Evolutionary conservation across 2,797 vertebrate species (phyloP).

Genomic region (Masticophis lateralis): DNA sequence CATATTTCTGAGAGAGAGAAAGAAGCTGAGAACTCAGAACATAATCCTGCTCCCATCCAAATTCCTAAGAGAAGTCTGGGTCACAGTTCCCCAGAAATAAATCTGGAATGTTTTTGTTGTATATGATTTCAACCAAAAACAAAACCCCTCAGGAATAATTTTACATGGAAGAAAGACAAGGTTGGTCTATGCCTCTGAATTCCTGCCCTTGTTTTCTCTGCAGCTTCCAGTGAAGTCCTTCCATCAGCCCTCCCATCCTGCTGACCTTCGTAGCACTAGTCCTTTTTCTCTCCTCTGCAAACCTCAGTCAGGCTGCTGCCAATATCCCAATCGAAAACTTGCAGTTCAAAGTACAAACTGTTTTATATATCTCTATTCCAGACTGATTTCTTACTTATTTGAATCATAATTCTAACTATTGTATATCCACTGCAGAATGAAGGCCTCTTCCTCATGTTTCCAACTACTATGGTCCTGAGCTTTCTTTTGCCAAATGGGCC

Average conservation of each 20-base stretch:
- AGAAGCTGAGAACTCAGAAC: neutral
- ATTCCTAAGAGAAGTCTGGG: neutral
- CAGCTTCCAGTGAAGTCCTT: neutral
- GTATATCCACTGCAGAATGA: neutral
- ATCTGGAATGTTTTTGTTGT: neutral
- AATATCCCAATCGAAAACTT: neutral
- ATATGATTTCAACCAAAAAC: neutral
- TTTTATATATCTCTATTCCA: neutral
- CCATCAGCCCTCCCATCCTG: neutral
- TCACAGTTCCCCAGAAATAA: neutral
- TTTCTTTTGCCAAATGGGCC: neutral
- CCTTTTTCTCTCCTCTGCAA: neutral
- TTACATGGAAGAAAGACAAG: neutral
- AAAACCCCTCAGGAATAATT: neutral
- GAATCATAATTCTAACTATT: neutral
- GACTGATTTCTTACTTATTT: neutral
- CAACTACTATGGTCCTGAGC: neutral
- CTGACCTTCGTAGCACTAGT: neutral
- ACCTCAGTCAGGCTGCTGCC: neutral
- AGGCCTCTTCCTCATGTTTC: neutral
- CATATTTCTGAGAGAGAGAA: neutral
- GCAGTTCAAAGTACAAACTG: neutral
- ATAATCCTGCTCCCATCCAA: neutral
- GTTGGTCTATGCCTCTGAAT: neutral
- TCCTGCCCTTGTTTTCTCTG: neutral